Conservation (phyloP, 2,888 invertebrate species). For the Pachymerium ferrugineum region DNA sequence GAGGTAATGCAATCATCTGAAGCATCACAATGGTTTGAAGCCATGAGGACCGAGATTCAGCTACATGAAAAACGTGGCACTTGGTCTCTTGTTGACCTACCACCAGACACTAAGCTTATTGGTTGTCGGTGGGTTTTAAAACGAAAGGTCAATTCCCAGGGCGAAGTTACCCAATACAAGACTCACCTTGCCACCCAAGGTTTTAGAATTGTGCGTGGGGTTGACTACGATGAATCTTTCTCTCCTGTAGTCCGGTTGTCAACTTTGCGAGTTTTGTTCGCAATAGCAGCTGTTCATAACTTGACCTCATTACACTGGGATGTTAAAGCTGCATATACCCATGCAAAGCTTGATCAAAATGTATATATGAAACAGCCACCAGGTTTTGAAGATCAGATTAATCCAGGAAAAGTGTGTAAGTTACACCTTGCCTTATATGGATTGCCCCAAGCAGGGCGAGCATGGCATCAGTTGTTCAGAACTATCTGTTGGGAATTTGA, state of each 20-base stretch:
- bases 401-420: background rate
- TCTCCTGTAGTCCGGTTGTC: background rate
- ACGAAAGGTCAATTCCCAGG: background rate
- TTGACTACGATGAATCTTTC: background rate
- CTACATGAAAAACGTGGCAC: too few species aligned
- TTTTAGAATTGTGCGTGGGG: background rate
- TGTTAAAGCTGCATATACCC: background rate
- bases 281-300: background rate
- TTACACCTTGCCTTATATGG: background rate
- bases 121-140: background rate
- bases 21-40: too few species aligned
- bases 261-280: background rate
- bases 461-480: background rate
- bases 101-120: background rate
- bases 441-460: background rate
- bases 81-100: too few species aligned
- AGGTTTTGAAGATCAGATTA: background rate
- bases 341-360: background rate
- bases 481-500: too few species aligned
- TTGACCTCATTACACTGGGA: background rate
- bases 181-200: background rate
- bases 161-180: background rate
- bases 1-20: too few species aligned
- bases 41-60: too few species aligned
- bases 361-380: background rate